Evolutionary conservation across 2,797 vertebrate species (phyloP), one percentile per base, ranked within the genome.

Genomic region (Otolemur crassicaudatus): DNA sequence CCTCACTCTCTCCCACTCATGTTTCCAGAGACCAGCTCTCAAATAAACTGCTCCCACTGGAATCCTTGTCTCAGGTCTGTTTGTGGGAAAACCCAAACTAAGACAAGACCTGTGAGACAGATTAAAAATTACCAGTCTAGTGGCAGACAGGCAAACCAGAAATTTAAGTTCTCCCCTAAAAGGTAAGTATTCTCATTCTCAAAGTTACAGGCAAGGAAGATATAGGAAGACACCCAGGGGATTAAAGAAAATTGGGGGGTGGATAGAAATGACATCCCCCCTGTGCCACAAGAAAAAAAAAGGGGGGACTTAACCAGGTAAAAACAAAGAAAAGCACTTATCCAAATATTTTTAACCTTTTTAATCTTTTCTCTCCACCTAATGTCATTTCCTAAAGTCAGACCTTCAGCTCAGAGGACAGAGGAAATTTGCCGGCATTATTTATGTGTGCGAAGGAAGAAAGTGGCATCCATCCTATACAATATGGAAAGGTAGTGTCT

Each of bases 371-470:
- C 63, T 76, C 60, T 58, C 53, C 53, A 76, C 17, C 40, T 89
- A 43, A n/a, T 69, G 19, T 61, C 56, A 49, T 91, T 96, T 95
- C 46, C 70, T 91, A 82, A 90, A 94, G 75, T 86, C 87, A 90
- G 88, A 77, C 27, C 37, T 70, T 86, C 70, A 46, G 87, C 83
- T 91, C 84, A 95, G 97, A 94, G 83, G 86, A 92, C 79, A 58
- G 94, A 94, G 88, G 92, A 98, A 80, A 31, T 97, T 93, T 93
- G 86, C 91, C 96, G 86, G 93, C 49, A 67, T 73, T 73, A 90
- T 95, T 97, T 81, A 0, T 82, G 82, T 87, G 90, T 95, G 92
- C 77, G 65, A 95, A 95, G 91, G 87, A 95, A 87, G 72, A 94
- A 95, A 81, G 83, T 89, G 53, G 31, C 88, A 82, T 93, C 92